Evolutionary conservation across 2,888 invertebrate genomes (phyloP).

Genomic region (Dasysyrphus tricinctus): DNA sequence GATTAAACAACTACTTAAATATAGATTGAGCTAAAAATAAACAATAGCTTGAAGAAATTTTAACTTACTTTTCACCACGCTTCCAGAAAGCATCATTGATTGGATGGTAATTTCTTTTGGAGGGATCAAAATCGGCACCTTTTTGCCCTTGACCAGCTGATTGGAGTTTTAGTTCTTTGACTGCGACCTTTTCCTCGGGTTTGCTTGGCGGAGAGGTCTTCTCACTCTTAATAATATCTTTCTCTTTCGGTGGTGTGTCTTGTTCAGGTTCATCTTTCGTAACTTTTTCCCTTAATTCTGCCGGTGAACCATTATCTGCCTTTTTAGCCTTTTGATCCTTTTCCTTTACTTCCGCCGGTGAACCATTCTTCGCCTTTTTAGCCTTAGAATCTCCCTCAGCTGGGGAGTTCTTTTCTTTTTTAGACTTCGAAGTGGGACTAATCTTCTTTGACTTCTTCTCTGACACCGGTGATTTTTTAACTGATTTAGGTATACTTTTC

Average conservation of each 20-base stretch:
- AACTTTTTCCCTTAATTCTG: not conserved
- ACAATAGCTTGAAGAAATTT: not conserved
- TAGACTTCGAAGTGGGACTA: slow-evolving; percentile 34
- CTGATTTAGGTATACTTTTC: slow-evolving; percentile 32
- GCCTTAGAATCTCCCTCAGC: not conserved
- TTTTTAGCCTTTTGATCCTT: not conserved
- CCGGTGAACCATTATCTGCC: not conserved
- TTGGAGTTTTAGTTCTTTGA: slow-evolving; percentile 77
- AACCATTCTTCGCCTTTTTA: not conserved
- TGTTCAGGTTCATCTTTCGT: not conserved
- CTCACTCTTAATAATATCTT: slow-evolving; percentile 22
- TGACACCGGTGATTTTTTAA: slow-evolving; percentile 36
- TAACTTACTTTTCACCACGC: slow-evolving; percentile 87
- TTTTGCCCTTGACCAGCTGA: slow-evolving; percentile 77
- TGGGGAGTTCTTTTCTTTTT: slow-evolving; percentile 37
- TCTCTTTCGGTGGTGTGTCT: slow-evolving; percentile 30
- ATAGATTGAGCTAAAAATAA: no score
- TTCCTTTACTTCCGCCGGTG: not conserved
- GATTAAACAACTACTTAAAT: no score
- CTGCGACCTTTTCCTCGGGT: slow-evolving; percentile 37
- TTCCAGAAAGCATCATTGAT: slow-evolving; percentile 93
- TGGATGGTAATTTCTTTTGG: slow-evolving; percentile 90
- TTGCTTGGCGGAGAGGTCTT: slow-evolving; percentile 6
- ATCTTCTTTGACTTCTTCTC: slow-evolving; percentile 39
- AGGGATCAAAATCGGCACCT: slow-evolving; percentile 88